Conservation (phyloP, 2,888 invertebrate genomes). For the Phyto melanocephala region DNA sequence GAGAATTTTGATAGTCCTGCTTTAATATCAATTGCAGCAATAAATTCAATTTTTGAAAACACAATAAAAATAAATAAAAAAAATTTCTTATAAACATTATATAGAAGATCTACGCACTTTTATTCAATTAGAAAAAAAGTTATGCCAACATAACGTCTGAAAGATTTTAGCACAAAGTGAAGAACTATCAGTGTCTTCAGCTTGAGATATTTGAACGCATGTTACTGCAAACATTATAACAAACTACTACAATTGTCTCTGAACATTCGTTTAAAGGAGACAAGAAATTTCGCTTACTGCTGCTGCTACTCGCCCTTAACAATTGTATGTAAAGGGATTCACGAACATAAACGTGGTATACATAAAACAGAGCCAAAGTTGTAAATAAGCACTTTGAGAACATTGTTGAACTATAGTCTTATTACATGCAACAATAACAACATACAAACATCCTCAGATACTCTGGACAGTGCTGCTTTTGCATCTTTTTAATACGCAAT, state of each 20-base stretch:
- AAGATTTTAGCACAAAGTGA: conserved; percentile 15
- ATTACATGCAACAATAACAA: conserved; percentile 35
- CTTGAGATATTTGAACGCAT: not conserved
- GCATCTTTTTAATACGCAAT: conserved; percentile 40
- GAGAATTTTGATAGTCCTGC: conserved; percentile 63
- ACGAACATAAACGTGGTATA: not conserved
- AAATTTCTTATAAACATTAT: no score
- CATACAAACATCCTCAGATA: conserved; percentile 7
- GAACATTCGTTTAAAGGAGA: not conserved
- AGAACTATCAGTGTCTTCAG: no score
- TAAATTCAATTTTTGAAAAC: conserved; percentile 61
- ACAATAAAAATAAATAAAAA: conserved; percentile 46
- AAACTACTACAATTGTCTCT: conserved; percentile 7
- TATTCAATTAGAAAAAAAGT: conserved; percentile 25
- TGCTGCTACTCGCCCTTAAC: not conserved
- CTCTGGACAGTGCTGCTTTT: not conserved
- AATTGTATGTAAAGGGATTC: not conserved
- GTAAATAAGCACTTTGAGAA: conserved; percentile 35
- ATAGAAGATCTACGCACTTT: no score
- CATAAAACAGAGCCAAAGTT: not conserved
- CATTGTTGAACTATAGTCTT: conserved; percentile 32
- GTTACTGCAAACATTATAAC: no score
- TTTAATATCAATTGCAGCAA: conserved; percentile 63
- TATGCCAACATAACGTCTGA: not conserved
- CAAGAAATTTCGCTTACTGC: not conserved